Conservation (phyloP, 2,888 invertebrate species). For the Yponomeuta cagnagella region DNA sequence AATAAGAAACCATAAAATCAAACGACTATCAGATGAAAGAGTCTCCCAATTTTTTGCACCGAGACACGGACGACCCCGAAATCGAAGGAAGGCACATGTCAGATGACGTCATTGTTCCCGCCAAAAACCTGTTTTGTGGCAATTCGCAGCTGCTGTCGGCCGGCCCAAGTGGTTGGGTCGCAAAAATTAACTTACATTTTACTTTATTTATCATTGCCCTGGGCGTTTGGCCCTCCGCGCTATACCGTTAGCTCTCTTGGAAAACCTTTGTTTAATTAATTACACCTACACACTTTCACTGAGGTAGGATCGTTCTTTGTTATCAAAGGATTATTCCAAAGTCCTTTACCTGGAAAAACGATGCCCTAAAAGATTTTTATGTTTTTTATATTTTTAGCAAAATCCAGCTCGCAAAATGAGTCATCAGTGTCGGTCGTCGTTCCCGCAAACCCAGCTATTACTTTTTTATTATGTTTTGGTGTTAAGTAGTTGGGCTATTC, state of each 20-base stretch:
- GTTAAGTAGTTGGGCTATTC: no score
- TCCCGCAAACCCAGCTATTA: not conserved
- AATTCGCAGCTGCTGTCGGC: constrained; percentile 72
- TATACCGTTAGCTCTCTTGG: constrained; percentile 60
- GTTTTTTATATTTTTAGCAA: not conserved
- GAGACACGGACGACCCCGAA: constrained; percentile 32
- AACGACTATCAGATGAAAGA: constrained; percentile 44
- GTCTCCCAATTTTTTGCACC: constrained; percentile 45
- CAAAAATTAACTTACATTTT: constrained; percentile 44
- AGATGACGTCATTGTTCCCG: constrained; percentile 63
- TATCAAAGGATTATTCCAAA: not conserved
- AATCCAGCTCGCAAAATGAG: not conserved
- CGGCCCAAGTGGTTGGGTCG: constrained; percentile 47
- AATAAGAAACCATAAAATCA: constrained; percentile 52
- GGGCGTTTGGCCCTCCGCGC: constrained; percentile 49
- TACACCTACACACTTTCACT: not conserved
- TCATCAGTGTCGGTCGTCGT: not conserved
- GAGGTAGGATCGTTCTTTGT: not conserved
- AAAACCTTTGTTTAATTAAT: constrained; percentile 21
- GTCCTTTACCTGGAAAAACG: constrained; percentile 17
- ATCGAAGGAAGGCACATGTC: constrained; percentile 57
- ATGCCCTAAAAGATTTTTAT: not conserved
- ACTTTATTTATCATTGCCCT: constrained; percentile 41
- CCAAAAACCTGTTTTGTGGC: constrained; percentile 68
- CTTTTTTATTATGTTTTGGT: not conserved